Base-by-base conservation (phyloP, 2,888 invertebrate genomes). In the Apomyelois bistriatella region DNA sequence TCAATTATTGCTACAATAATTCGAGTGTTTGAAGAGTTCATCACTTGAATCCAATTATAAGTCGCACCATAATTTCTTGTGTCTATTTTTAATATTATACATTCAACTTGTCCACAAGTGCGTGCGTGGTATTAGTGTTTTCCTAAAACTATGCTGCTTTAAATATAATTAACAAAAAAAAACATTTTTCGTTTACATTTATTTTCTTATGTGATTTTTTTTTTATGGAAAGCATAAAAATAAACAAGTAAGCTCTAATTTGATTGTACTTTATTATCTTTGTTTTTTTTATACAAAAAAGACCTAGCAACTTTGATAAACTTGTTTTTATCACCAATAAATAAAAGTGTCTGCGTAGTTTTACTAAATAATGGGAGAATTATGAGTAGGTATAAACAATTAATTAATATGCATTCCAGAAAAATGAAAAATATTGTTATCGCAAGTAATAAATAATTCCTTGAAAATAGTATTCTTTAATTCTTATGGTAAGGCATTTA, bases 1-100 rank as follows among this genome's bases (percentile, higher is more conserved):
- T 52, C 43, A 43, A 52, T 52, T 43, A 43, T 22, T 22, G 42
- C 43, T 22, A 17, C 35, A 8, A 52, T 52, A 37, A 52, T 52
- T 52, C 36, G 37, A 43, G 17, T 37, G 36, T 52, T 43, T 36
- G 52, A 43, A 52, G 13, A 43, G 12, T 36, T 43, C 36, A 35
- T 52, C 28, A 6, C 41, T 7, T 1, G 22, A 40, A 32, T 32
- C 30, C 46, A 46, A 46, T 46, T 46, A 46, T 46, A 32, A 15
- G 46, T 46, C 4, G n/a, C n/a, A n/a, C 43, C 13, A 43, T 43
- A 13, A 42, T 17, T 41, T 41, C 15, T 32, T 38, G 38, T 15
- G 3, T 12, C 13, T 36, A n/a, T 36, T 9, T 36, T n/a, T 36
- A n/a, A 10, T n/a, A n/a, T n/a, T n/a, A n/a, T n/a, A n/a, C n/a